phyloP scores from a whole-genome alignment of 2,113 vertebrate genomes.

The Trichomycterus rosablanca region DNA sequence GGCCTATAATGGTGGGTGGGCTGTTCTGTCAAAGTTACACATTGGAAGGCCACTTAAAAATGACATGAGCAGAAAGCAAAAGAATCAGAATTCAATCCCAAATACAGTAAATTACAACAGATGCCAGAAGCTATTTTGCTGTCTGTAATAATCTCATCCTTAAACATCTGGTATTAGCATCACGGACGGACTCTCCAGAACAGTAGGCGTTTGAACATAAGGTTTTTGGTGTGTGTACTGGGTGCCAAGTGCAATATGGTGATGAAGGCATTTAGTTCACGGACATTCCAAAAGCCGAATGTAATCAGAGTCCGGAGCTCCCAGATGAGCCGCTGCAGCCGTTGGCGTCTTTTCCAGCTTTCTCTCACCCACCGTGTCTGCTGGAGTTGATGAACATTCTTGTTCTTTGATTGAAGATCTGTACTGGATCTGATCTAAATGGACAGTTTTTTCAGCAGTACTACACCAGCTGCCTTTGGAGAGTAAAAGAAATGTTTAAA shows the following conservation, averaged over 20 bases:
- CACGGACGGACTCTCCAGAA: background rate
- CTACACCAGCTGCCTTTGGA: background rate
- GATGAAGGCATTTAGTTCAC: conserved; percentile 7
- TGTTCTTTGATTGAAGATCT: conserved; percentile 8
- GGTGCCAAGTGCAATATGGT: background rate
- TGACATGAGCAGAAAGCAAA: background rate
- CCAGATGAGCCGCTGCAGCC: conserved; percentile 1
- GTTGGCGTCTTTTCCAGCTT: background rate
- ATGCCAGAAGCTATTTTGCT: conserved; percentile 1
- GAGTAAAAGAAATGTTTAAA: background rate
- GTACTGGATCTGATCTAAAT: background rate
- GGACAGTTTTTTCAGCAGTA: conserved; percentile 1
- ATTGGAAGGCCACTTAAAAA: no score
- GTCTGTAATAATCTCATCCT: conserved; percentile 9
- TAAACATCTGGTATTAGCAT: conserved; percentile 1
- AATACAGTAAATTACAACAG: background rate
- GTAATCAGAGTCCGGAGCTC: conserved; percentile 13
- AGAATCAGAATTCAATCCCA: background rate
- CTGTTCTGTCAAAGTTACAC: no score
- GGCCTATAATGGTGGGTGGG: no score
- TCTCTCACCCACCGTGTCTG: background rate
- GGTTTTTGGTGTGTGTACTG: background rate
- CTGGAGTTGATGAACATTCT: conserved; percentile 22
- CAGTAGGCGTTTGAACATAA: background rate
- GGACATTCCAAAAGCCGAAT: conserved; percentile 18